Evolutionary conservation across 2,113 vertebrate species (phyloP), one percentile per base, ranked within the genome.

Genomic region (Xyrauchen texanus): DNA sequence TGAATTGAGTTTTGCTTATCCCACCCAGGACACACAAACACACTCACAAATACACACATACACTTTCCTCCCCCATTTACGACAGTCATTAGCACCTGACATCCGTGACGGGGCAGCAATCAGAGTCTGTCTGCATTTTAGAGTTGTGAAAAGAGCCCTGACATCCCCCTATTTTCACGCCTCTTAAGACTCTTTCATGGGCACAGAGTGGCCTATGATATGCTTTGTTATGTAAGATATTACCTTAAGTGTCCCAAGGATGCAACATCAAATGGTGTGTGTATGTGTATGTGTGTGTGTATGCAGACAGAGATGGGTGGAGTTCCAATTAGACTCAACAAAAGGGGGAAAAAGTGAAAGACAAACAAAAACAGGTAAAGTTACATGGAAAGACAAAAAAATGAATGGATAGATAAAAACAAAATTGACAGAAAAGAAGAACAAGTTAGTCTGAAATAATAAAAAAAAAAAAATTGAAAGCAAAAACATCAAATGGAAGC

Each of bases 31-130:
- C 60, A 10, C 12, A 45, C 62, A 55, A 46, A 47, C 44, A 53
- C 76, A 16, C 53, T 42, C 42, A 16, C 79, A 21, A 15, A 46
- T 52, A 42, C 6, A 11, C 47, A 7, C 62, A 46, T 13, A 10
- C 68, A 46, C 34, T 3, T 52, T 44, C 69, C 53, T 45, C 62
- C 42, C 61, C 61, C 66, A 84, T 88, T 92, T 90, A 92, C 83
- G 82, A 53, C 83, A 72, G 87, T 91, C 88, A 93, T 93, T 92
- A 93, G 89, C 82, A 60, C 88, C 86, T 88, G 85, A 85, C 85
- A 88, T 89, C 85, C 85, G 82, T 86, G 80, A 73, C 44, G 13
- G 84, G 82, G 73, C 79, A 63, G 75, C 73, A 51, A 79, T 75
- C 68, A 87, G 84, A 68, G 70, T 80, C 57, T 80, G 76, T 71